Percentiles rank a stretch among this genome's conserved stretches.
Conservation (phyloP, 2,888 invertebrate species). For the Brenthis ino region DNA sequence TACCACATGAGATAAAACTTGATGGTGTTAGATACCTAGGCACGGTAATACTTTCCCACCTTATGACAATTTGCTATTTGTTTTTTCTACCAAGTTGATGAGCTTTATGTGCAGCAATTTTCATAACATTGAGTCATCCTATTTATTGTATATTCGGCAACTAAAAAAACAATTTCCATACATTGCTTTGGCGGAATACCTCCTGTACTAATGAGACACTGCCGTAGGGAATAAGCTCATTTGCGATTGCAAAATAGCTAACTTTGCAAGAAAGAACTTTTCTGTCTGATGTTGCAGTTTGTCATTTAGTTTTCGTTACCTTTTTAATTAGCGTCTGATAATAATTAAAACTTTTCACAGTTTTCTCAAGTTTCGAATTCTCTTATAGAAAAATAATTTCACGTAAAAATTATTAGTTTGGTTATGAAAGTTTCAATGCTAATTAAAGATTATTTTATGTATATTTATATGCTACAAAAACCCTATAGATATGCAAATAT, state of each 20-base stretch:
- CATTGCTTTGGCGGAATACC: slow-evolving; percentile 54
- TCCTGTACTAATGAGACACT: slow-evolving; percentile 61
- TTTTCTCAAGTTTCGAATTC: slow-evolving; percentile 1
- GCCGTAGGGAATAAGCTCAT: slow-evolving; percentile 71
- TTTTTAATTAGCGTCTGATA: slow-evolving; percentile 50
- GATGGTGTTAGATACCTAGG: no score
- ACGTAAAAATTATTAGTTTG: not conserved
- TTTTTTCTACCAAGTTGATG: no score
- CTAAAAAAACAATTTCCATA: slow-evolving; percentile 46
- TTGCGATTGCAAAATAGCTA: slow-evolving; percentile 63
- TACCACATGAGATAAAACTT: not conserved
- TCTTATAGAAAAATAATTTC: slow-evolving; percentile 2
- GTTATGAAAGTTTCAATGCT: slow-evolving; percentile 4
- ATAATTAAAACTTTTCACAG: slow-evolving; percentile 21
- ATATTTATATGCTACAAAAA: no score
- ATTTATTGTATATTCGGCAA: not conserved
- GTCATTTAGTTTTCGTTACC: slow-evolving; percentile 58
- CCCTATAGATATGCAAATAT: no score
- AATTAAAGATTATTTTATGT: not conserved
- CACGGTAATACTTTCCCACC: no score
- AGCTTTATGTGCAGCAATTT: no score
- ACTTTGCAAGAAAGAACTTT: slow-evolving; percentile 60
- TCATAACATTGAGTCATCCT: not conserved
- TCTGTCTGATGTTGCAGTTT: slow-evolving; percentile 59
- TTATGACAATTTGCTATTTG: not conserved